Conservation (phyloP, 2,888 invertebrate species). For the Sesia bembeciformis region DNA sequence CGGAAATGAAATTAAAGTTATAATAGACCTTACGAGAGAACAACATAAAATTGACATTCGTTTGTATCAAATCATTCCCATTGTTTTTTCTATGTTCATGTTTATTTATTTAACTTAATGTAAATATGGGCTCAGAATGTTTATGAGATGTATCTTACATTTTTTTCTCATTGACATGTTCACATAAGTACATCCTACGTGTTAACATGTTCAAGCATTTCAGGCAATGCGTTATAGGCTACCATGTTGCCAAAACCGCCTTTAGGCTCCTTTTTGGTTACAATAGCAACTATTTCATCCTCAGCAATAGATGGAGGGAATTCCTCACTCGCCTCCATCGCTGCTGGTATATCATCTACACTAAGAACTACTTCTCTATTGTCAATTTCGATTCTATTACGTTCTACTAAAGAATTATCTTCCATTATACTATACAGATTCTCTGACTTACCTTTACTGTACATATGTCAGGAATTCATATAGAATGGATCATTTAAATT, state of each 20-base stretch:
- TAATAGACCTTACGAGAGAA: not conserved
- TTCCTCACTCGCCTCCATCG: constrained; percentile 41
- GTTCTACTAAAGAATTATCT: constrained; percentile 55
- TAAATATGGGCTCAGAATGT: no score
- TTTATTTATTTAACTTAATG: no score
- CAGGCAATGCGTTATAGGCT: constrained; percentile 66
- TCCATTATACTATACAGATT: constrained; percentile 76
- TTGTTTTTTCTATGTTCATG: no score
- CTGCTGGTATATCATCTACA: constrained; percentile 62
- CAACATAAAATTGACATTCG: no score
- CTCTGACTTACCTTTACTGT: constrained; percentile 66
- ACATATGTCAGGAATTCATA: constrained; percentile 84
- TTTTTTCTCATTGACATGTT: no score
- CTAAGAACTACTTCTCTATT: constrained; percentile 67
- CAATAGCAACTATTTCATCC: constrained; percentile 67
- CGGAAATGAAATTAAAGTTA: constrained; percentile 25
- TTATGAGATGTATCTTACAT: no score
- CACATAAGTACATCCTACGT: constrained; percentile 13
- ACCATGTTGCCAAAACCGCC: constrained; percentile 65
- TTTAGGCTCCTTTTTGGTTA: constrained; percentile 67
- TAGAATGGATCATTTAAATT: constrained; percentile 78
- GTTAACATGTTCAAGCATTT: constrained; percentile 65
- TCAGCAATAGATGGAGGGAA: constrained; percentile 58
- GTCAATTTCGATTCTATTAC: constrained; percentile 63
- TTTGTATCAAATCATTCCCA: no score